These are phyloP conservation scores for Neodontobutis hainanensis DNA, from an alignment of 2,113 vertebrate species.

Conservation along the genomic window DNA sequence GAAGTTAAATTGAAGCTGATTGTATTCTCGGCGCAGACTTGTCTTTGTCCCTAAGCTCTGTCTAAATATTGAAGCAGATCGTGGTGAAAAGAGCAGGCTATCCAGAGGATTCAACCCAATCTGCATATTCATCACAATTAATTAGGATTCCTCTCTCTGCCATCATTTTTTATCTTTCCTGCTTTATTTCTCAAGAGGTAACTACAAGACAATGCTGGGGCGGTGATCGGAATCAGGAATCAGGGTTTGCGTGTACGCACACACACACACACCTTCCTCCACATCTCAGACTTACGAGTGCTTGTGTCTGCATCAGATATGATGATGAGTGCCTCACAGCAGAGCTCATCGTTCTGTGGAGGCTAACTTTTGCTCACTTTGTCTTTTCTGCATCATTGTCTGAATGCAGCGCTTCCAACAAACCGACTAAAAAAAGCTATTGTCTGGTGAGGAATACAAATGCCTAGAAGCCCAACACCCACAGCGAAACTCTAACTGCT, in stretches of 20 bases:
- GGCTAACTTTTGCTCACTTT: constrained; percentile 63
- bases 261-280: constrained; percentile 17
- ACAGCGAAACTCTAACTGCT: constrained; percentile 57
- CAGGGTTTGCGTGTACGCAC: constrained; percentile 21
- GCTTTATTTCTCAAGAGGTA: constrained; percentile 74
- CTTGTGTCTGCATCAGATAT: constrained; percentile 75
- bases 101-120: constrained; percentile 76
- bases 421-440: constrained; percentile 53
- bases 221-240: constrained; percentile 74
- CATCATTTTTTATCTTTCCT: constrained; percentile 66
- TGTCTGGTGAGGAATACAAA: constrained; percentile 44
- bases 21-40: constrained; percentile 64
- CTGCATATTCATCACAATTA: constrained; percentile 79
- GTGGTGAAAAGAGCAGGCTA: constrained; percentile 66
- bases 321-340: constrained; percentile 49
- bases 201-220: constrained; percentile 66
- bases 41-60: constrained; percentile 70
- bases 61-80: constrained; percentile 75
- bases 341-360: constrained; percentile 42
- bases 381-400: constrained; percentile 55
- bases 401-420: constrained; percentile 19
- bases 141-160: constrained; percentile 73
- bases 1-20: constrained; percentile 65
- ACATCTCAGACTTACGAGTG: constrained; percentile 35
- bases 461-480: constrained; percentile 28